These are phyloP conservation scores for Neocloeon triangulifer DNA, from an alignment of 1,140 invertebrate genomes.

Conservation along the genomic window DNA sequence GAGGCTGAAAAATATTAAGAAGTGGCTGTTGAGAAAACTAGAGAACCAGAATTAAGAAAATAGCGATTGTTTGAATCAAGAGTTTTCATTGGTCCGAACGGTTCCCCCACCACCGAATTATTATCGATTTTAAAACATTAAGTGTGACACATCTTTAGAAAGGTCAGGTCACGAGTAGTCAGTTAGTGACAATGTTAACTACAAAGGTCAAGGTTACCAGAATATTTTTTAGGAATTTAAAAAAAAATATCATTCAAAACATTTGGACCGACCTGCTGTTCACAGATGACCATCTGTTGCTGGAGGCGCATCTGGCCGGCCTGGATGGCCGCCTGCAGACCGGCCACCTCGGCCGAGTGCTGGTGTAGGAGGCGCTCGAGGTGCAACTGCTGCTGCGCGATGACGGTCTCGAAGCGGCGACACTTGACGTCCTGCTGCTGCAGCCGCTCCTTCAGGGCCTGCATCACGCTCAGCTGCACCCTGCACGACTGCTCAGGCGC, in stretches of 20 bases:
- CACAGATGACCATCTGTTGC: constrained; percentile 31
- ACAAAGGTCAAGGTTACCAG: too few relatives aligned
- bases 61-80: too few relatives aligned
- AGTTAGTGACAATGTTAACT: too few relatives aligned
- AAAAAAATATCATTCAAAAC: constrained; percentile 1
- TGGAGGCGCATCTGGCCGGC: constrained; percentile 32
- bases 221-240: too few relatives aligned
- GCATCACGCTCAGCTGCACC: constrained; percentile 19
- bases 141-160: too few relatives aligned
- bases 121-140: too few relatives aligned
- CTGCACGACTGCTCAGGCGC: constrained; percentile 12
- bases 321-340: constrained; percentile 30
- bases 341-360: constrained; percentile 29
- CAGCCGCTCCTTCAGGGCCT: constrained; percentile 21
- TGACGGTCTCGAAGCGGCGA: constrained; percentile 29
- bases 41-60: too few relatives aligned
- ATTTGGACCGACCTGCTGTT: constrained; percentile 20
- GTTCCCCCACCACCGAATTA: too few relatives aligned
- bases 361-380: constrained; percentile 35
- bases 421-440: constrained; percentile 31
- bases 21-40: too few relatives aligned
- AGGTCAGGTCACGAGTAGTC: too few relatives aligned
- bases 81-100: too few relatives aligned
- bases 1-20: too few relatives aligned
- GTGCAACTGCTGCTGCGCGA: constrained; percentile 36